Evolutionary conservation across 2,113 vertebrate genomes (phyloP).

Genomic region (Notarius lentiginosus): DNA sequence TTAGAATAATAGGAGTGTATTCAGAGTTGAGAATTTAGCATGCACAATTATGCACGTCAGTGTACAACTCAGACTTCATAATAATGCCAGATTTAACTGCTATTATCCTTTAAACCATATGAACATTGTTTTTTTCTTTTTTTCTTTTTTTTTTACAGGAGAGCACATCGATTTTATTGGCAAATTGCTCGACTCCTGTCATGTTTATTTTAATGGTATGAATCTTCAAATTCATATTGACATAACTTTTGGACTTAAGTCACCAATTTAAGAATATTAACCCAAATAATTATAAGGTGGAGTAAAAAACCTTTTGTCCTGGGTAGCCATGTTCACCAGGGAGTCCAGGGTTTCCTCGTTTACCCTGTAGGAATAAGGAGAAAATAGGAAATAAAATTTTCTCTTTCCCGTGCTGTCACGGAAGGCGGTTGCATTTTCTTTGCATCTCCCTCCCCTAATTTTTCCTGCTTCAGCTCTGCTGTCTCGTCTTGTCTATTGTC

Average conservation of each 20-base stretch:
- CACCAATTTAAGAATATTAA: background rate
- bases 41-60: background rate
- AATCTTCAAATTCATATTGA: background rate
- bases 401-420: no score
- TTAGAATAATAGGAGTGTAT: background rate
- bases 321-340: conserved; percentile 35
- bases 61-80: background rate
- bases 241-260: background rate
- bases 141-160: background rate
- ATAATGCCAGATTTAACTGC: background rate
- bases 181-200: background rate
- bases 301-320: conserved; percentile 38
- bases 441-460: no score
- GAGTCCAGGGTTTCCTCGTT: conserved; percentile 26
- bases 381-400: background rate
- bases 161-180: background rate
- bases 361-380: conserved; percentile 27
- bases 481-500: no score
- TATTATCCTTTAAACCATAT: background rate
- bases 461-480: no score
- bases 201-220: background rate
- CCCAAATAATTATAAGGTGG: background rate
- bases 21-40: no score
- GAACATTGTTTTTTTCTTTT: no score
- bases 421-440: no score